Base-by-base conservation (phyloP, 2,888 invertebrate genomes). In the Eristalis pertinax region DNA sequence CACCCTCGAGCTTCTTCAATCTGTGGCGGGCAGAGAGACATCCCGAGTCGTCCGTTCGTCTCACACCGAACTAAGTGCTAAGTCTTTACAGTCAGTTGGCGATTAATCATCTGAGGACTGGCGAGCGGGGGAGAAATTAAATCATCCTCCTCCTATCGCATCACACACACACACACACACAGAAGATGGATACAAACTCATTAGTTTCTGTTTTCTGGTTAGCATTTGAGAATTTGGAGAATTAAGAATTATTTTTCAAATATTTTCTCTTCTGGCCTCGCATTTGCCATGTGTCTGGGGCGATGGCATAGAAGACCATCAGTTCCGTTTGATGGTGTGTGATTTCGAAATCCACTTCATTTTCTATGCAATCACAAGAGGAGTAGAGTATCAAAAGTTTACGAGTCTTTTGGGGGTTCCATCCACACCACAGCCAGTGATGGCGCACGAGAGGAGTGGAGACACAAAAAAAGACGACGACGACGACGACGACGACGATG, bases 21-120 rank as follows among this genome's bases (percentile, higher is more conserved):
- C n/a, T n/a, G n/a, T n/a, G n/a, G n/a, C n/a, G n/a, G n/a, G n/a
- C n/a, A 10, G 11, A n/a, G 10, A 35, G 35, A 19, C 19, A 43
- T 8, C 24, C 19, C 19, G 24, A 26, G 26, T 26, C 26, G n/a
- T n/a, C n/a, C n/a, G n/a, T n/a, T 35, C 65, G 32, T 29, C 73
- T 65, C 43, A 56, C 76, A 32, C 64, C 74, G 72, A 84, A 84
- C 84, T 79, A 80, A 87, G 87, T 87, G 87, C 76, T 87, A 87
- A 87, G 87, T 87, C 87, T 87, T 87, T 76, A 87, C 87, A 87
- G 80, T 75, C 84, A 80, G 79, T 75, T 87, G 83, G 87, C 87
- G 80, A 87, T 87, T 87, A 87, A 87, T 87, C 87, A 87, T 84
- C 75, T 73, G 87, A 63, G 70, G 63, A 72, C n/a, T n/a, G n/a